Conservation (phyloP, 2,888 invertebrate genomes). For the Zaprionus lineosus region DNA sequence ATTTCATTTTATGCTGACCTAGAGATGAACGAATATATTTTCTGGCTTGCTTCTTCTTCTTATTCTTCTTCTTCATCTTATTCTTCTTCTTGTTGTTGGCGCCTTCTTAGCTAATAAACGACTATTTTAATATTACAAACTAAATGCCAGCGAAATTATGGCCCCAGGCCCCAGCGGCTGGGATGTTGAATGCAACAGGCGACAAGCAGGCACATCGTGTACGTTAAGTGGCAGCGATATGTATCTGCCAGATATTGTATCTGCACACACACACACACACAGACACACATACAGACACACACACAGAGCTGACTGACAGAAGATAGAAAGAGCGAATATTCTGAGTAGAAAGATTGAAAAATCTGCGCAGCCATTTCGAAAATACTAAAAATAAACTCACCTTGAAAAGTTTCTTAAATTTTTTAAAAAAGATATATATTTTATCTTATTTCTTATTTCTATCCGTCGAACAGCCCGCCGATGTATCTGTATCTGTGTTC, state of each 20-base stretch:
- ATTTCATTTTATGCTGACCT: conserved; percentile 55
- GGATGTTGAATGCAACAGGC: conserved; percentile 21
- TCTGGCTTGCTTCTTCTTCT: no score
- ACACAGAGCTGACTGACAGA: neutral
- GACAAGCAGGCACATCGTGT: conserved; percentile 22
- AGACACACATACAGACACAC: conserved; percentile 11
- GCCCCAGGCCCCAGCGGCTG: conserved; percentile 13
- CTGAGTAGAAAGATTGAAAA: conserved; percentile 71
- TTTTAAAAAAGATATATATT: conserved; percentile 52
- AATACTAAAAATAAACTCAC: conserved; percentile 83
- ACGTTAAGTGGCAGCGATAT: conserved; percentile 34
- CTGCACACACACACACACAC: conserved; percentile 6
- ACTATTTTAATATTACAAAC: conserved; percentile 41
- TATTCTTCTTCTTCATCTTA: no score
- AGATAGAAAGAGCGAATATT: conserved; percentile 36
- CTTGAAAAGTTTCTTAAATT: conserved; percentile 83
- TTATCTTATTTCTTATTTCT: conserved; percentile 39
- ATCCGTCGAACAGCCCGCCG: no score
- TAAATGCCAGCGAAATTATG: conserved; percentile 44
- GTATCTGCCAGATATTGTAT: conserved; percentile 53
- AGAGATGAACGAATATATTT: conserved; percentile 50
- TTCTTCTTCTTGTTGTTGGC: no score
- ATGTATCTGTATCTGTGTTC: conserved; percentile 35
- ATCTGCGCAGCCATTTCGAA: conserved; percentile 79
- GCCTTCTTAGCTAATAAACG: conserved; percentile 40